phyloP scores from a whole-genome alignment of 35 echinoderm and acorn worm genomes.

The Ophioderma brevispina region DNA sequence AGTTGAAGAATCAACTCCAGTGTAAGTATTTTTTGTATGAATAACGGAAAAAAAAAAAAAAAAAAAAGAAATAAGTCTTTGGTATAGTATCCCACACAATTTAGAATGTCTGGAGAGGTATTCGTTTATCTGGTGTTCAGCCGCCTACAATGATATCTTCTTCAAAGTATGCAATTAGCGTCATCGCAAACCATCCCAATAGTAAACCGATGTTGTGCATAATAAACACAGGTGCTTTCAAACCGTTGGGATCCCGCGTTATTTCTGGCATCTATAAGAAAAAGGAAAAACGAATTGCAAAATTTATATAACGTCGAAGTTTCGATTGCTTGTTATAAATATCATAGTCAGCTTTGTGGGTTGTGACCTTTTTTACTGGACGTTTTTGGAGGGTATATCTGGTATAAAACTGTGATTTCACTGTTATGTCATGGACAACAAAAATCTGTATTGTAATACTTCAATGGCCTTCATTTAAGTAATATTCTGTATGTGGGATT shows the following conservation, averaged over 20 bases:
- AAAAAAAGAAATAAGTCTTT: too few species aligned
- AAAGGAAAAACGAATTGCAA: neutral
- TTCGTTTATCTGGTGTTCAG: too few species aligned
- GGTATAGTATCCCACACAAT: too few species aligned
- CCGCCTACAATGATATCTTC: too few species aligned
- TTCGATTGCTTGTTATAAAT: neutral
- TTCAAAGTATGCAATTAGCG: neutral
- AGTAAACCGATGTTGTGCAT: neutral
- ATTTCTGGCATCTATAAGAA: neutral
- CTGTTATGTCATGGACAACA: neutral
- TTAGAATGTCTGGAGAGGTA: too few species aligned
- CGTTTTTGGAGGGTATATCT: neutral
- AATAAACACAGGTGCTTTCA: neutral
- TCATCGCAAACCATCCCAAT: neutral
- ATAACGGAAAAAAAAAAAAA: too few species aligned
- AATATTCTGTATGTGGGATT: too few species aligned
- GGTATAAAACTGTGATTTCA: neutral
- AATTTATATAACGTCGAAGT: neutral
- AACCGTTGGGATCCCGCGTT: neutral
- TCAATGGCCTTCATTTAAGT: too few species aligned
- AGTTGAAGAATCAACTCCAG: too few species aligned
- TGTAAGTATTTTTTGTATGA: too few species aligned
- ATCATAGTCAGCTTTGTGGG: neutral
- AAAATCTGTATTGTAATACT: neutral
- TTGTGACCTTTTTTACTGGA: neutral